Conservation (phyloP, 2,113 vertebrate genomes). For the Raphicerus campestris region DNA sequence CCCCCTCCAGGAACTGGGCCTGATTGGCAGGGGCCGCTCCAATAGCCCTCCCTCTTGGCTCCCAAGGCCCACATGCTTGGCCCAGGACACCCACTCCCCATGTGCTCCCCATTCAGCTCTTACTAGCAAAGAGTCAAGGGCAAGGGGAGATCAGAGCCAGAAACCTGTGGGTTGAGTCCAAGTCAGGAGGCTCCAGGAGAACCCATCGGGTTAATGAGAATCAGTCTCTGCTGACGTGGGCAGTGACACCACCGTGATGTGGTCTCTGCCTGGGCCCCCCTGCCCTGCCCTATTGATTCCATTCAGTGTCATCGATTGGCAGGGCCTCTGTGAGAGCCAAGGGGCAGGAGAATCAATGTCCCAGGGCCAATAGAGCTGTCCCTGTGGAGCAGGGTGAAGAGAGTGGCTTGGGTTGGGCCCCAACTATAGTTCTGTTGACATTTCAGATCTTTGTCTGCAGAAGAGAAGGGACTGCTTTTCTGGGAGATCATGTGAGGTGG, state of each 20-base stretch:
- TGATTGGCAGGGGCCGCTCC: background rate
- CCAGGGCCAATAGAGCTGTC: background rate
- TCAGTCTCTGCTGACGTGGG: constrained; percentile 44
- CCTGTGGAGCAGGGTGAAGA: background rate
- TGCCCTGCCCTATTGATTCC: constrained; percentile 48
- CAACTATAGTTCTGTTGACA: background rate
- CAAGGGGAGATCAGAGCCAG: background rate
- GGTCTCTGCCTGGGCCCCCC: constrained; percentile 29
- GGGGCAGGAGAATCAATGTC: constrained; percentile 35
- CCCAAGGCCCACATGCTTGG: background rate
- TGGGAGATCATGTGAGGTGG: rapidly evolving
- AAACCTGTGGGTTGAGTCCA: background rate
- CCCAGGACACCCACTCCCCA: background rate
- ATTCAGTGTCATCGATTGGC: constrained; percentile 32
- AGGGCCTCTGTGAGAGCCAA: background rate
- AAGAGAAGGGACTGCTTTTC: background rate
- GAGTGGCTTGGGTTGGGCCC: background rate
- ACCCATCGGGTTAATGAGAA: constrained; percentile 38
- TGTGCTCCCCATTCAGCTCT: background rate
- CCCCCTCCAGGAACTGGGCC: background rate
- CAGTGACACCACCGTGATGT: constrained; percentile 12
- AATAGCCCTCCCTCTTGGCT: background rate
- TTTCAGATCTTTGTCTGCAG: background rate
- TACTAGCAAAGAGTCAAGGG: background rate
- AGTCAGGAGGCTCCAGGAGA: background rate